These are phyloP conservation scores for Anorthoa munda DNA, from an alignment of 2,888 invertebrate species.

Conservation along the genomic window DNA sequence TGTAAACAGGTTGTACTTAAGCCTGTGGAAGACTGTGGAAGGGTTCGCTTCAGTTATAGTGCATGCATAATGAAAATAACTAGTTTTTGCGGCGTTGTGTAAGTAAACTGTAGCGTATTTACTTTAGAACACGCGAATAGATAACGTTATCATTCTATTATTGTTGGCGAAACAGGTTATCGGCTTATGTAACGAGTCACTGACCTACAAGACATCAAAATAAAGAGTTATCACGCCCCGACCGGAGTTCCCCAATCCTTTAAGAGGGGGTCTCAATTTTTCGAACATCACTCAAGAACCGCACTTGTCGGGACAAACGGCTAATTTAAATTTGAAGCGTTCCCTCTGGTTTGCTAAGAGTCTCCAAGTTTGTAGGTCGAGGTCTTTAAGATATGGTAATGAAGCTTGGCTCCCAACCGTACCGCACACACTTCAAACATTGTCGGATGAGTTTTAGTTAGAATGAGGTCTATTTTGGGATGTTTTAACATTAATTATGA, in stretches of 20 bases:
- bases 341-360: slow-evolving; percentile 52
- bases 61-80: slow-evolving; percentile 42
- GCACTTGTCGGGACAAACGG: slow-evolving; percentile 49
- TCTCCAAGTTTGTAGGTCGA: slow-evolving; percentile 65
- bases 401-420: slow-evolving; percentile 49
- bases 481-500: slow-evolving; percentile 22
- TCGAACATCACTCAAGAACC: slow-evolving; percentile 52
- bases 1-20: slow-evolving; percentile 54
- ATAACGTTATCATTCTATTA: slow-evolving; percentile 41
- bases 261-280: slow-evolving; percentile 41
- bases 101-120: slow-evolving; percentile 38
- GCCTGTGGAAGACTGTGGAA: slow-evolving; percentile 32
- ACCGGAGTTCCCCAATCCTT: slow-evolving; percentile 17
- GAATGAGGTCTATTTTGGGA: slow-evolving; percentile 31
- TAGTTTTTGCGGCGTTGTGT: slow-evolving; percentile 50
- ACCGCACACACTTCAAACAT: slow-evolving; percentile 63
- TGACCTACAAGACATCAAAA: slow-evolving; percentile 57
- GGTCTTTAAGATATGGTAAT: slow-evolving; percentile 72
- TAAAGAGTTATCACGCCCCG: slow-evolving; percentile 54
- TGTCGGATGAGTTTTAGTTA: slow-evolving; percentile 52
- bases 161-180: slow-evolving; percentile 48
- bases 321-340: slow-evolving; percentile 67
- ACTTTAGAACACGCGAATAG: slow-evolving; percentile 55
- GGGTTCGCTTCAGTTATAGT: slow-evolving; percentile 43
- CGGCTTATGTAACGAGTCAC: slow-evolving; percentile 51